Evolutionary conservation across 2,888 invertebrate genomes (phyloP).

Genomic region (Caenorhabditis zanzibari): DNA sequence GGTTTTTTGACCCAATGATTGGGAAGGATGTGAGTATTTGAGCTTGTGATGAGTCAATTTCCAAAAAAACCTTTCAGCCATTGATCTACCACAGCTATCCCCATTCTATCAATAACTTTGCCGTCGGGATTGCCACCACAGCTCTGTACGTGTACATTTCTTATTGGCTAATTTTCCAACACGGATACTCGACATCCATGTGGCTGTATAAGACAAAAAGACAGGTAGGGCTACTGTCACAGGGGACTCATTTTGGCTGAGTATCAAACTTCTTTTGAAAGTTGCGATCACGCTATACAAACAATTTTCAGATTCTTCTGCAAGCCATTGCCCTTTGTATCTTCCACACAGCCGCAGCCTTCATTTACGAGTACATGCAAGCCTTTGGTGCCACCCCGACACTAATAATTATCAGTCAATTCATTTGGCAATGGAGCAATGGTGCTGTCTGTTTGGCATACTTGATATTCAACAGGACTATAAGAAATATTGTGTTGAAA

Average conservation of each 20-base stretch:
- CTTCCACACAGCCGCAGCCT: constrained; percentile 3
- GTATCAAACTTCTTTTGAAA: background rate
- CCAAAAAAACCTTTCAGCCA: too few species aligned
- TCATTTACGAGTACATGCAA: constrained; percentile 25
- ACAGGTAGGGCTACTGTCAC: constrained; percentile 7
- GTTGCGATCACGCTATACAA: constrained; percentile 1
- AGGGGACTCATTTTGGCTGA: background rate
- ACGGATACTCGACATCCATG: constrained; percentile 9
- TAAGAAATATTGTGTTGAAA: constrained; percentile 14
- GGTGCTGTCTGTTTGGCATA: constrained; percentile 12
- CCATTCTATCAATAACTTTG: constrained; percentile 13
- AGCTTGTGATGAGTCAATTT: background rate
- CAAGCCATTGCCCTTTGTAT: background rate
- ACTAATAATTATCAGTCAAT: background rate
- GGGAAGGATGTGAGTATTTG: constrained; percentile 14
- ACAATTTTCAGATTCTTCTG: background rate
- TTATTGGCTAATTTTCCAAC: background rate
- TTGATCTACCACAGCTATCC: background rate
- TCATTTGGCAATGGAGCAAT: constrained; percentile 22
- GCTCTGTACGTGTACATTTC: constrained; percentile 18
- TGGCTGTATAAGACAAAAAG: constrained; percentile 28
- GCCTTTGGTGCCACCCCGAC: background rate
- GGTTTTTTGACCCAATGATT: constrained; percentile 42
- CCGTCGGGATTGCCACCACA: background rate
- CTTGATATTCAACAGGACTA: constrained; percentile 16